Base-by-base conservation (phyloP, 2,113 vertebrate species). In the Esox niger region DNA sequence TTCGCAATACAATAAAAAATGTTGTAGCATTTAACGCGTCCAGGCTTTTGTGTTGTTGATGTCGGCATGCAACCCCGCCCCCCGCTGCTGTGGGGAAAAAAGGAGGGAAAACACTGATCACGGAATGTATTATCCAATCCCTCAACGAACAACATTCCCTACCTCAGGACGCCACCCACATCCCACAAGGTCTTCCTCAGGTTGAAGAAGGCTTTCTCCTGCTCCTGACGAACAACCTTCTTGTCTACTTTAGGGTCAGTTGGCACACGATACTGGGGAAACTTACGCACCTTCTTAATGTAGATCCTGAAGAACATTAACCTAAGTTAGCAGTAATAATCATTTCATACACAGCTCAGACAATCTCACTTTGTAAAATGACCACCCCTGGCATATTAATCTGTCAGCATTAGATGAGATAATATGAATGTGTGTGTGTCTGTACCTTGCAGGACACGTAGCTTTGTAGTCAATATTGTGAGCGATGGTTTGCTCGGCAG, bases 251-350 rank as follows among this genome's bases (percentile, higher is more conserved):
- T 93, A 62, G 91, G 91, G 68, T 95, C 92, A 70, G 89, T 93
- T 59, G 93, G 88, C 88, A 95, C 93, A 75, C 89, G 84, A 78
- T 94, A 93, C 58, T 92, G 90, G 2, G 86, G 93, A 84, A 95
- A 95, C 81, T 95, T 95, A 46, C 90, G 89, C 57, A 95, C 91
- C 73, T 95, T 95, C 87, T 95, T 95, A 70, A 95, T 94, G 72
- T 95, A 95, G 84, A 95, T 95, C 79, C 94, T 95, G 79, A 62
- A 86, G 70, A 7, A 61, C 1, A 33, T 35, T 13, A 69, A 10
- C n/a, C 8, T 15, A 17, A 1, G n/a, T 21, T 17, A 30, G 2
- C 26, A 15, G 46, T 11, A 25, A 2, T 11, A 25, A 2, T 3
- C 2, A 27, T 10, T 38, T 11, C 2, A 33, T 2, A 15, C 35